Evolutionary conservation across 2,797 vertebrate genomes (phyloP).

Genomic region (Neopelma chrysocephalum): DNA sequence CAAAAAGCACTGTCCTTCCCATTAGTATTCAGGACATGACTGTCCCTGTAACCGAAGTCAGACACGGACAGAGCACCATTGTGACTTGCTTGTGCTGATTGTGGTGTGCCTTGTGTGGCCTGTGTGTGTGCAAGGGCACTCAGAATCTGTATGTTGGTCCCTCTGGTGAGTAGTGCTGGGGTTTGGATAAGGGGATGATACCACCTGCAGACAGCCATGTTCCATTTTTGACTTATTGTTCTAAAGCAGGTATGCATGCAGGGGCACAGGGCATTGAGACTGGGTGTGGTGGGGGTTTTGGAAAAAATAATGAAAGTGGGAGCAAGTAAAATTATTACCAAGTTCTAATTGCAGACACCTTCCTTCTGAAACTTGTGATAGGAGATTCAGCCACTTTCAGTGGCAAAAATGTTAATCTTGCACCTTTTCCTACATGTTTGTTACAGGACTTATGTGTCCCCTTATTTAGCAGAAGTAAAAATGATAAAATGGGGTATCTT

Average conservation of each 20-base stretch:
- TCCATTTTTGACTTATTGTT: not conserved
- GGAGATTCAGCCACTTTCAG: not conserved
- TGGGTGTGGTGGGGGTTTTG: not conserved
- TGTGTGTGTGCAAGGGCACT: not conserved
- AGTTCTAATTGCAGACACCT: not conserved
- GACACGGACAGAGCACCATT: not conserved
- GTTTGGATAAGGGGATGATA: no score
- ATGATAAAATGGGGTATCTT: not conserved
- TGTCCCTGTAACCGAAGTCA: not conserved
- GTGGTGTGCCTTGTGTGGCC: not conserved
- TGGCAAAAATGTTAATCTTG: not conserved
- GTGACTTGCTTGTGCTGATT: not conserved
- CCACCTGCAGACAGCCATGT: accelerated
- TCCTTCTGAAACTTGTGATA: not conserved
- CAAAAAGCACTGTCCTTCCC: not conserved
- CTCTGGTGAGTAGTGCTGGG: not conserved
- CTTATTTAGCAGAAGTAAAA: not conserved
- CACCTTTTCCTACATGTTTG: not conserved
- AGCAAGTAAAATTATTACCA: not conserved
- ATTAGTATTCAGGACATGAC: not conserved
- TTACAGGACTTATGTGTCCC: not conserved
- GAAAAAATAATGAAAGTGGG: not conserved
- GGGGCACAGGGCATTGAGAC: not conserved
- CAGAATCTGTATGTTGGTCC: not conserved
- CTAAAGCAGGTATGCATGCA: not conserved